phyloP scores from a whole-genome alignment of 2,113 vertebrate species.

The Stigmatopora nigra region DNA sequence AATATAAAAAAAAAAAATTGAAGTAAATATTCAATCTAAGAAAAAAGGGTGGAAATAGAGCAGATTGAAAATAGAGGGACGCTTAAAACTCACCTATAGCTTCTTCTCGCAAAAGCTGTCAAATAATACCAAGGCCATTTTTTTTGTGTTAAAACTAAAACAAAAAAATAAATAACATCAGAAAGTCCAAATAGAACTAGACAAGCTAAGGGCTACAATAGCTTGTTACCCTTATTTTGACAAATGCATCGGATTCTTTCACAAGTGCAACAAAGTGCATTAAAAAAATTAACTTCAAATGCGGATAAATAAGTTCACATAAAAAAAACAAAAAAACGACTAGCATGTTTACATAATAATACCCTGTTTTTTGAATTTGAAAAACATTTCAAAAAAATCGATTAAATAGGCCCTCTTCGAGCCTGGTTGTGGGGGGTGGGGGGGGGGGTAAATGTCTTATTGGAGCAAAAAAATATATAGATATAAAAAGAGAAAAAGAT shows the following conservation, averaged over 20 bases:
- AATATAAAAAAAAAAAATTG: slow-evolving; percentile 27
- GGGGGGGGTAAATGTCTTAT: slow-evolving; percentile 70
- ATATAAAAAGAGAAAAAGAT: slow-evolving; percentile 72
- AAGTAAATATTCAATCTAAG: slow-evolving; percentile 45
- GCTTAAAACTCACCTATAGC: slow-evolving; percentile 27
- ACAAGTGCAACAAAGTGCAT: slow-evolving; percentile 91
- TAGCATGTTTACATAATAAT: slow-evolving; percentile 92
- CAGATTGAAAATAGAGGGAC: slow-evolving; percentile 24
- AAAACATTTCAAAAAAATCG: slow-evolving; percentile 55
- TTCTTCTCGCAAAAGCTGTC: slow-evolving; percentile 74
- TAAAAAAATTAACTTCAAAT: slow-evolving; percentile 77
- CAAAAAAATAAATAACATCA: slow-evolving; percentile 95
- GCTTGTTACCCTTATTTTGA: slow-evolving; percentile 67
- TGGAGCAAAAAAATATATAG: slow-evolving; percentile 46
- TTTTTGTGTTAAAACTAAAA: slow-evolving; percentile 68
- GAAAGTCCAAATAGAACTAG: slow-evolving; percentile 83
- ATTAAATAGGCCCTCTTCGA: slow-evolving; percentile 66
- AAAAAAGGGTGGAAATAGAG: slow-evolving; percentile 24
- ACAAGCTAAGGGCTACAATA: slow-evolving; percentile 75
- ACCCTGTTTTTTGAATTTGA: slow-evolving; percentile 88
- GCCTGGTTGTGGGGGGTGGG: no score
- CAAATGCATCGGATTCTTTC: slow-evolving; percentile 55
- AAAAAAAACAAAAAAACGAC: slow-evolving; percentile 78
- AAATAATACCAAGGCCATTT: slow-evolving; percentile 88
- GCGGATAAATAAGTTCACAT: slow-evolving; percentile 93